phyloP scores from a whole-genome alignment of 2,113 vertebrate genomes.

The Mirounga angustirostris region DNA sequence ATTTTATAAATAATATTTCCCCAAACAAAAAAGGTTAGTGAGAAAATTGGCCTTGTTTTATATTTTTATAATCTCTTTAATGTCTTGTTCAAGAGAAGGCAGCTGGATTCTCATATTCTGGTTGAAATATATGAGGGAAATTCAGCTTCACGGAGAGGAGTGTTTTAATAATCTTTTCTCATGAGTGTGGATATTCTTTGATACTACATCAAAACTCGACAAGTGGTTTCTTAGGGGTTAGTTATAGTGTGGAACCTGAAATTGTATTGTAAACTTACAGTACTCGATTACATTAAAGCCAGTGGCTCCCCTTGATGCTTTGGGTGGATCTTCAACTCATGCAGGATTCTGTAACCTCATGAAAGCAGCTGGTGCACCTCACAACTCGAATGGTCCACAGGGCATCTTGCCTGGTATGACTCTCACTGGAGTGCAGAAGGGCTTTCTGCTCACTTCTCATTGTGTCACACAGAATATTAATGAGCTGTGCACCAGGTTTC shows the following conservation, averaged over 20 bases:
- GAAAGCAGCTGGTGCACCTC: background rate
- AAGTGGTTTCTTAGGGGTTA: background rate
- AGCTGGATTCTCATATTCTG: conserved; percentile 28
- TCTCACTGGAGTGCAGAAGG: fast-evolving
- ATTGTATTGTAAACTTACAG: background rate
- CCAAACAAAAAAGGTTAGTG: conserved; percentile 28
- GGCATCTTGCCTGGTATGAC: background rate
- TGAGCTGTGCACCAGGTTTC: background rate
- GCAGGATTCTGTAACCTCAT: background rate
- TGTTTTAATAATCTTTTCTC: background rate
- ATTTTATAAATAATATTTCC: conserved; percentile 35
- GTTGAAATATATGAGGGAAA: background rate
- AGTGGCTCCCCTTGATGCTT: background rate
- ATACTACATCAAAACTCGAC: background rate
- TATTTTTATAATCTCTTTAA: conserved; percentile 30
- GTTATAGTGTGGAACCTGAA: background rate
- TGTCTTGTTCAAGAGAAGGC: background rate
- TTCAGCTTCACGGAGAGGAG: background rate
- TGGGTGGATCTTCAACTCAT: background rate
- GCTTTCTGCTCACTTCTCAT: background rate
- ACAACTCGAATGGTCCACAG: background rate
- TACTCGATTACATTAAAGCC: background rate
- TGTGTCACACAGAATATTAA: background rate
- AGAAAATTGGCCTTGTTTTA: conserved; percentile 33
- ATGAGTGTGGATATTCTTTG: conserved; percentile 3